phyloP scores from a whole-genome alignment of 2,888 invertebrate species.

The Erebia aethiops region DNA sequence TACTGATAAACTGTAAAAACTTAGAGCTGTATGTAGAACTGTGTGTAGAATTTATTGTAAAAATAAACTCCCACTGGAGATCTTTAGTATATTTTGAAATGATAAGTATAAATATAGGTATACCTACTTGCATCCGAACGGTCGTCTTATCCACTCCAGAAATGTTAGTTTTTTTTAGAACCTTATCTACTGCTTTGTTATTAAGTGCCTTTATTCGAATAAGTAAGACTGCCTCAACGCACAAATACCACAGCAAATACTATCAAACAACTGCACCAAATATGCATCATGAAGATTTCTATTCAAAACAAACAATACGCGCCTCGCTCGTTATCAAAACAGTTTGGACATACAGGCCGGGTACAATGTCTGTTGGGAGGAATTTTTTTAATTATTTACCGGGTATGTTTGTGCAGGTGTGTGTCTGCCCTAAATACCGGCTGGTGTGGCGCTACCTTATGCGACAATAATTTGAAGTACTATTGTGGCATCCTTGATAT shows the following conservation, averaged over 20 bases:
- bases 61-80: too few species aligned
- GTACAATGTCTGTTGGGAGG: constrained; percentile 39
- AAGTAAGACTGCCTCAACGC: background rate
- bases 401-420: constrained; percentile 69
- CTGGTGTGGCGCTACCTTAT: constrained; percentile 33
- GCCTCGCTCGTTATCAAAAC: constrained; percentile 28
- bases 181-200: too few species aligned
- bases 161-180: too few species aligned
- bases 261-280: background rate
- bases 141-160: too few species aligned
- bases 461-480: constrained; percentile 35
- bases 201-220: too few species aligned
- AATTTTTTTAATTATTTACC: constrained; percentile 60
- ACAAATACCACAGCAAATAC: background rate
- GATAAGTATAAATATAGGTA: too few species aligned
- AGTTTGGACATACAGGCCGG: constrained; percentile 22
- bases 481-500: background rate
- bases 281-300: constrained; percentile 10
- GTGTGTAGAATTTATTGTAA: too few species aligned
- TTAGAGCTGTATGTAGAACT: too few species aligned
- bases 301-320: constrained; percentile 31
- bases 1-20: too few species aligned
- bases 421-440: constrained; percentile 62
- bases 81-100: too few species aligned
- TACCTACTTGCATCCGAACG: too few species aligned